phyloP scores from a whole-genome alignment of 2,113 vertebrate species.

The Brevimyrus niger region DNA sequence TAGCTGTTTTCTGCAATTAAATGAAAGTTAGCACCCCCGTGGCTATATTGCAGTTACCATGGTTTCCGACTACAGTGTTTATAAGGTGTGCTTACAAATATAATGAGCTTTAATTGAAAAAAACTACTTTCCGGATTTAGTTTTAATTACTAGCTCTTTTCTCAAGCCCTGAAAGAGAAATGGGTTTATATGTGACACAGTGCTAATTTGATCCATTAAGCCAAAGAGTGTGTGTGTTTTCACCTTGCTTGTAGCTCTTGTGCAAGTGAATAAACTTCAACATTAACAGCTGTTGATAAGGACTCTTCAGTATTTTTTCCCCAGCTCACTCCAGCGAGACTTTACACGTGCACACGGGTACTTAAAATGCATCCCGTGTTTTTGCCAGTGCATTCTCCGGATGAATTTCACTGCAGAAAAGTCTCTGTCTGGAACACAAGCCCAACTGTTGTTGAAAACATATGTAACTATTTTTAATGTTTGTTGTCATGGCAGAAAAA shows the following conservation, averaged over 20 bases:
- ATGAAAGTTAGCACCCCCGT: background rate
- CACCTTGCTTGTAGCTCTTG: background rate
- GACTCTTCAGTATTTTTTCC: background rate
- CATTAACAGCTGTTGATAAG: background rate
- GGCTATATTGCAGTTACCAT: conserved; percentile 10
- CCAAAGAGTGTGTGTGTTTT: conserved; percentile 30
- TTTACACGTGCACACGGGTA: background rate
- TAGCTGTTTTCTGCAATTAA: conserved; percentile 11
- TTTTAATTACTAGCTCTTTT: conserved; percentile 46
- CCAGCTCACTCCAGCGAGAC: background rate
- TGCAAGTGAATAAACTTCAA: background rate
- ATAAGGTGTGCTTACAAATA: conserved; percentile 21
- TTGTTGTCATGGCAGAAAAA: background rate
- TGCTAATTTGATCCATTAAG: conserved; percentile 56
- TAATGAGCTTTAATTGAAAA: conserved; percentile 52
- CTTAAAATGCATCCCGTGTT: background rate
- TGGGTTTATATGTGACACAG: conserved; percentile 45
- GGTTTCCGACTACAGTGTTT: conserved; percentile 15
- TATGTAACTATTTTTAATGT: conserved; percentile 6
- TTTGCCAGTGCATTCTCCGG: background rate
- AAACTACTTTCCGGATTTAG: conserved; percentile 40
- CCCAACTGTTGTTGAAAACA: background rate
- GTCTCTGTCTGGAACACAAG: background rate
- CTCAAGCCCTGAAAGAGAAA: conserved; percentile 35
- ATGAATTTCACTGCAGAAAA: background rate